Base-by-base conservation (phyloP, 2,113 vertebrate genomes). In the Hydrochoerus hydrochaeris region DNA sequence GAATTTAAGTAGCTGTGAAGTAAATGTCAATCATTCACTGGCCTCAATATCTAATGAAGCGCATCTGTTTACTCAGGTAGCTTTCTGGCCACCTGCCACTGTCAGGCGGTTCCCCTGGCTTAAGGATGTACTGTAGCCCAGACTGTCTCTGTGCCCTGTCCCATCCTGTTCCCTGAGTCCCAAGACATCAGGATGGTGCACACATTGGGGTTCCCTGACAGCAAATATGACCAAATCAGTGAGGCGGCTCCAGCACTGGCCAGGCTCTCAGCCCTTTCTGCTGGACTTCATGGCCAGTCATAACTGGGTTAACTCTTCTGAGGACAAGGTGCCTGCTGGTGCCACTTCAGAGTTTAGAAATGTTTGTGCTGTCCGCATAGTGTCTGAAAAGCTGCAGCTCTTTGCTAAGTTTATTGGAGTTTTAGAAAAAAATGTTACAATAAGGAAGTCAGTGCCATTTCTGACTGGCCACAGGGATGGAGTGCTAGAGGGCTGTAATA, bases 1-100 rank as follows among this genome's bases (percentile, higher is more conserved):
- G n/a, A 73, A 17, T 96, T 52, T 73, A 92, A 96, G 69, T 38
- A 77, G 62, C 54, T 69, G 5, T 44, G 28, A 88, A 95, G 85
- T 85, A 73, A 52, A 92, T 60, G 81, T 49, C 84, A 65, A 81
- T 80, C 28, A 62, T 46, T 49, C 83, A 4, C 63, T 84, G 19
- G 32, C 44, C n/a, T 80, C 86, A 86, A 54, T 24, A 62, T 82
- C 49, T 60, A 78, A 92, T 44, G 49, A 85, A 90, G 63, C 41
- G 20, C 2, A 57, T 94, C 58, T 58, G 2, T 41, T 94, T 80
- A 16, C 78, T 54, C 0, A 22, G 73, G 16, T 78, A 49, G 17
- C 4, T 78, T 87, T 84, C n/a, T 90, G 35, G 63, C 35, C 22
- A n/a, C n/a, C 88, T 69, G 52, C 49, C 57, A 77, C 41, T 82